A percentile compares a stretch with the other conserved stretches of the same genome.
Conservation (phyloP, 2,113 vertebrate genomes). For the Erinaceus europaeus region DNA sequence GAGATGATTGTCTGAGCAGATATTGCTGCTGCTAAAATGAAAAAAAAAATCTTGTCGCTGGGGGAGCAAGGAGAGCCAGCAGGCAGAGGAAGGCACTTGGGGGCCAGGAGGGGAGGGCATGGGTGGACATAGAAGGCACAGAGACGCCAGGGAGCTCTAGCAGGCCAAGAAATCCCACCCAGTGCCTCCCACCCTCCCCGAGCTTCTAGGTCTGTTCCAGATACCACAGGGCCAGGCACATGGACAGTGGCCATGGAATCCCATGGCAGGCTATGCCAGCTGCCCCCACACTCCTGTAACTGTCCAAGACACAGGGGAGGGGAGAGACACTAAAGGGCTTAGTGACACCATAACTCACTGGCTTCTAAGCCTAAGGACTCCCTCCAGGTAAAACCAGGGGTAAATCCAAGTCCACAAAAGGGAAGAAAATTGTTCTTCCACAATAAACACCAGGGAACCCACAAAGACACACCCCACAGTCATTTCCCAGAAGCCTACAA, state of each 20-base stretch:
- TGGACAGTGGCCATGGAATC: background rate
- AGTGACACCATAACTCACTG: too few relatives aligned
- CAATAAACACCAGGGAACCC: too few relatives aligned
- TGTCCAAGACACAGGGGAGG: background rate
- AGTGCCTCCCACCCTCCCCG: background rate
- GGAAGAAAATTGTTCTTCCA: background rate
- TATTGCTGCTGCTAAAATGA: slow-evolving; percentile 52
- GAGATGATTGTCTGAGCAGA: slow-evolving; percentile 45
- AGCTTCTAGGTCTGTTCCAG: background rate
- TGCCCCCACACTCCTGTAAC: background rate
- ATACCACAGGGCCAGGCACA: background rate
- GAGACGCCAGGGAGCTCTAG: background rate
- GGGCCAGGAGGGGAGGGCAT: background rate
- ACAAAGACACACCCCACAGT: background rate
- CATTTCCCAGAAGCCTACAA: background rate
- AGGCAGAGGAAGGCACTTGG: background rate
- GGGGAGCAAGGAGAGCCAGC: background rate
- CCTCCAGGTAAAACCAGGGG: background rate
- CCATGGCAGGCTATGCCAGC: background rate
- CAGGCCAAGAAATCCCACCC: background rate
- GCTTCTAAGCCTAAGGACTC: too few relatives aligned
- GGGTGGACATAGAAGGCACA: background rate
- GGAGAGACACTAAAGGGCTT: too few relatives aligned
- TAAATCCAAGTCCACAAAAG: background rate
- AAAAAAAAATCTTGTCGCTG: slow-evolving; percentile 35